phyloP scores from a whole-genome alignment of 1,140 invertebrate genomes.

The Paraescarpia echinospica region DNA sequence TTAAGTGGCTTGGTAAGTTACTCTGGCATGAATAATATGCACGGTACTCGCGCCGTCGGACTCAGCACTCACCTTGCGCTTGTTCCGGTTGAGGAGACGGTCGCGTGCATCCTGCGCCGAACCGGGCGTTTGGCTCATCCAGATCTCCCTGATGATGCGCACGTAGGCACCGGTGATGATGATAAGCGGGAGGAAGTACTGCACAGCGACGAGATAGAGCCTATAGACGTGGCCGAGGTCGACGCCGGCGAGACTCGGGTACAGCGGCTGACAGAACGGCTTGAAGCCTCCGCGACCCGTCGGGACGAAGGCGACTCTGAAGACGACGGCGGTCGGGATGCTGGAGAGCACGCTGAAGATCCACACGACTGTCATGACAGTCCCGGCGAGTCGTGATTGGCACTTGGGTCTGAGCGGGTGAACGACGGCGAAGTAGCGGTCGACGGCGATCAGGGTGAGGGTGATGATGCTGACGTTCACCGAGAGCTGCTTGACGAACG shows the following conservation, averaged over 20 bases:
- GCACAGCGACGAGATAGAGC: conserved; percentile 63
- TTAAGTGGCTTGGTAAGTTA: neutral
- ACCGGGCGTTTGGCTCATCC: conserved; percentile 75
- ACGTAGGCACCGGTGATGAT: conserved; percentile 77
- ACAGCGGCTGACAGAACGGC: conserved; percentile 21
- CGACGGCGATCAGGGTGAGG: conserved; percentile 76
- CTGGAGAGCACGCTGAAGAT: conserved; percentile 65
- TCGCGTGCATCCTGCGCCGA: conserved; percentile 74
- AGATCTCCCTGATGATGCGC: conserved; percentile 73
- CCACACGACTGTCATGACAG: conserved; percentile 73
- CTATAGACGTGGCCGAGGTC: conserved; percentile 19
- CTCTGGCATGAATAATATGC: neutral
- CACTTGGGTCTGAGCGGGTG: conserved; percentile 72
- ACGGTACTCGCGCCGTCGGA: neutral
- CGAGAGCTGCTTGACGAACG: conserved; percentile 72
- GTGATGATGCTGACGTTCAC: conserved; percentile 83
- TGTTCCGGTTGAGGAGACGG: conserved; percentile 75
- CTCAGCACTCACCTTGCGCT: conserved; percentile 70
- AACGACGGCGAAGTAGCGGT: conserved; percentile 75
- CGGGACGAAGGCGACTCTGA: neutral
- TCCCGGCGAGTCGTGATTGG: conserved; percentile 70
- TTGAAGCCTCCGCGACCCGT: neutral
- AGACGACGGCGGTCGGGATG: conserved; percentile 59
- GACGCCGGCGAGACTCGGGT: neutral
- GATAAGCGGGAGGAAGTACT: conserved; percentile 76